Conservation (phyloP, 2,888 invertebrate species). For the Lepidonotus clava region DNA sequence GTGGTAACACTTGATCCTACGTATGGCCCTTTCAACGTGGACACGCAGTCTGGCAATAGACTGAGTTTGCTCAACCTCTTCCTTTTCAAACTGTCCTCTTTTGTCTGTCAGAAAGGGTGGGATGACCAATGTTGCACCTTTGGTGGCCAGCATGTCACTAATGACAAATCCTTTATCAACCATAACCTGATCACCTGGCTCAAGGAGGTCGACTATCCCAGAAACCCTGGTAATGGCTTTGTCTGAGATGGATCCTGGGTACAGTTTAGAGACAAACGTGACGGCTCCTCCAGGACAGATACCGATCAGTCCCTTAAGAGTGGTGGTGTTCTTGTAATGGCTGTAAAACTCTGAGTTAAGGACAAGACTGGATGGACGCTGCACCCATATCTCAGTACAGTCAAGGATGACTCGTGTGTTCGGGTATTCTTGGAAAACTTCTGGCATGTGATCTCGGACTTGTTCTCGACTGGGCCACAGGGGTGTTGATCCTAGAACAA, state of each 20-base stretch:
- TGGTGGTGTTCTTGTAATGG: conserved; percentile 62
- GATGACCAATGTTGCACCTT: conserved; percentile 57
- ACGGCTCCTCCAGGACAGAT: conserved; percentile 61
- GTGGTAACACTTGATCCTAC: conserved; percentile 56
- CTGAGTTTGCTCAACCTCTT: conserved; percentile 57
- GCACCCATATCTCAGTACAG: conserved; percentile 64
- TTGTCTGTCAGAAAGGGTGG: conserved; percentile 59
- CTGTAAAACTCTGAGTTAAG: conserved; percentile 59
- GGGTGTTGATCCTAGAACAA: background rate
- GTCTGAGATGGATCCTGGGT: conserved; percentile 62
- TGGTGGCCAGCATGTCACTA: conserved; percentile 58
- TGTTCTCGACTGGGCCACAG: background rate
- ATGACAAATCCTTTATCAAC: conserved; percentile 65
- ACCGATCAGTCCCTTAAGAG: conserved; percentile 61
- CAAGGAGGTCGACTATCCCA: conserved; percentile 61
- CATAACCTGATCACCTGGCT: conserved; percentile 65
- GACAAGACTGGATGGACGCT: conserved; percentile 59
- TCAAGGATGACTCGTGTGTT: conserved; percentile 63
- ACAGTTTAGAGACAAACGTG: conserved; percentile 64
- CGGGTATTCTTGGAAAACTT: conserved; percentile 59
- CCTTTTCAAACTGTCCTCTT: conserved; percentile 14
- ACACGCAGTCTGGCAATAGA: conserved; percentile 58
- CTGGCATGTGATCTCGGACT: conserved; percentile 57
- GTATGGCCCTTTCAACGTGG: conserved; percentile 57
- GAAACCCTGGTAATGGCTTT: conserved; percentile 58